Base-by-base conservation (phyloP, 2,888 invertebrate genomes). In the Saturnia pavonia region DNA sequence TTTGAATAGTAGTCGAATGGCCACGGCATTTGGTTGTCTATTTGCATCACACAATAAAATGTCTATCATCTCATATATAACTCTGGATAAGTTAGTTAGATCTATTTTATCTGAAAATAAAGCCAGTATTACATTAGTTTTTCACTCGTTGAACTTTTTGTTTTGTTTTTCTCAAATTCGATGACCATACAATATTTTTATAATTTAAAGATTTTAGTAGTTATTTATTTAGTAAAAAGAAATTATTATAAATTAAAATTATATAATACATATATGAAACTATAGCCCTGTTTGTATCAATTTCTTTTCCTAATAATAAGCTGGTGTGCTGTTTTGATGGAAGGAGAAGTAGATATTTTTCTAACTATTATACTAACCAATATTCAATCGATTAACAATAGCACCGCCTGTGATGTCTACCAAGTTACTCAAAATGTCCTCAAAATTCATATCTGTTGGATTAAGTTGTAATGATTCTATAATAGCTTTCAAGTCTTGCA, bases 361-460 rank as follows among this genome's bases (percentile, higher is more conserved):
- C 3, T 45, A 14, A 45, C 16, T 48, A 48, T 19, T 43, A 51
- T 70, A 81, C 87, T 87, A 83, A 93, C 94, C 94, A 78, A 92
- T 85, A 82, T 88, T 82, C 8, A 92, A 77, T 77, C 88, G 90
- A 70, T 85, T 88, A 1, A 89, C 88, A 78, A 91, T 87, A 70
- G 88, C 85, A 74, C 91, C 88, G 69, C 92, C 90, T 67, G 89
- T 89, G 11, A 92, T 83, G 72, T 94, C 94, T 34, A 94, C 83
- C 63, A 94, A 80, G 75, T 91, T 90, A 72, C 86, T 88, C 34
- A 94, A 75, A 74, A 94, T 94, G 74, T 94, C 93, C 74, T 94
- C 93, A 85, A 91, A 91, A 76, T 93, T 90, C 85, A 92, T 89
- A 72, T 92, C 90, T 71, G 19, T 78, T 2, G 88, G 86, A 16